Evolutionary conservation across 1,140 invertebrate species (phyloP).

Genomic region (Pseudobourletiella spinata): DNA sequence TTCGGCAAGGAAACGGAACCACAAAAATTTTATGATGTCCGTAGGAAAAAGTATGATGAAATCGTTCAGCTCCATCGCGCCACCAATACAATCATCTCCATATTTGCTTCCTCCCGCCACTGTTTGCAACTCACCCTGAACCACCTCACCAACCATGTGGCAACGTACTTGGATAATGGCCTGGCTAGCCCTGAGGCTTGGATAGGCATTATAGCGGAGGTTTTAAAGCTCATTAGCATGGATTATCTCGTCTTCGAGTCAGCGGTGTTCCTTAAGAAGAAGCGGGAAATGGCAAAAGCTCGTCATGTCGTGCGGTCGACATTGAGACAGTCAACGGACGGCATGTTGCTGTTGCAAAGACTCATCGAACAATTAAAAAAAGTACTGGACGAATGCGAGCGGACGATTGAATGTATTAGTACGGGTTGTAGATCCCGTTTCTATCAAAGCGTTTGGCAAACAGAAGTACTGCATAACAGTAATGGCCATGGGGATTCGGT

Average conservation of each 20-base stretch:
- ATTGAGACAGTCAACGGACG: not conserved
- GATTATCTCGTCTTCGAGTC: not conserved
- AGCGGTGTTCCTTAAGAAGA: not conserved
- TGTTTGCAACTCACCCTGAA: not conserved
- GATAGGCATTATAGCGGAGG: not conserved
- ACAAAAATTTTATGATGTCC: not conserved
- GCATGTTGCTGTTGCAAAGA: not conserved
- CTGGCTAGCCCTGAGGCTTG: not conserved
- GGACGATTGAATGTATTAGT: not conserved
- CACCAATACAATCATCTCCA: not conserved
- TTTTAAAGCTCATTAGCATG: not conserved
- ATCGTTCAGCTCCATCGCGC: not conserved
- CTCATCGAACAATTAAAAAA: not conserved
- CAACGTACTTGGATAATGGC: not conserved
- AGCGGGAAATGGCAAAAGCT: not conserved
- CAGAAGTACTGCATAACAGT: not conserved
- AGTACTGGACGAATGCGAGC: not conserved
- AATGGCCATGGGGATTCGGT: not conserved
- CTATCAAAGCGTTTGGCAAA: not conserved
- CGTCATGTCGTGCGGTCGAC: not conserved
- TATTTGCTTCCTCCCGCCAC: not conserved
- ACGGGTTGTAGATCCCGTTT: not conserved
- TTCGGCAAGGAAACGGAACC: not conserved
- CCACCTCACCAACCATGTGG: not conserved
- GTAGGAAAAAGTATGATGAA: not conserved